Percentiles rank a stretch among this genome's conserved stretches.
Evolutionary conservation across 2,113 vertebrate genomes (phyloP).

Genomic region (Psittacula cyanocephala): DNA sequence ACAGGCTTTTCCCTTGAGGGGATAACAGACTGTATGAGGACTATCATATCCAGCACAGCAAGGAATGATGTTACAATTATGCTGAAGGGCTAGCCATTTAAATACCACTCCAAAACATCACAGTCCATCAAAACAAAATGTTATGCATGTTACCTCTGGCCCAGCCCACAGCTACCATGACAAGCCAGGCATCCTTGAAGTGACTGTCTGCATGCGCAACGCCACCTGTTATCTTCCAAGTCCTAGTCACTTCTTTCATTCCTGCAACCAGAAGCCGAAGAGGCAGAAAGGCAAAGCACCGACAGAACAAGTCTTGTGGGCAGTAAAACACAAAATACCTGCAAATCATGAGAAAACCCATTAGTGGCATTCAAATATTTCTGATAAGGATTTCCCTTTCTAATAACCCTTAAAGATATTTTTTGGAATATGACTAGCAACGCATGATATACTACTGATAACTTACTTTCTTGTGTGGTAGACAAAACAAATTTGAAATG

Average conservation of each 20-base stretch:
- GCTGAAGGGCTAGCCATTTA: neutral
- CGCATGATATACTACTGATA: neutral
- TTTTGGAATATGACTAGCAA: neutral
- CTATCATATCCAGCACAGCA: neutral
- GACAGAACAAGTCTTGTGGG: conserved; percentile 85
- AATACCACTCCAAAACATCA: conserved; percentile 10
- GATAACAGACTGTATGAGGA: neutral
- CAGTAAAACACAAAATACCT: conserved; percentile 96
- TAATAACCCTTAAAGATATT: neutral
- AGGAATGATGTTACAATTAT: neutral
- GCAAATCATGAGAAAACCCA: conserved; percentile 33
- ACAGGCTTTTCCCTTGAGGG: neutral
- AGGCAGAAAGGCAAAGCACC: conserved; percentile 79
- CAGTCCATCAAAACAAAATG: neutral
- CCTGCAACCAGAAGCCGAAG: conserved; percentile 84
- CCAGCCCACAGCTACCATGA: conserved; percentile 94
- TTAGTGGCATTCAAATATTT: neutral
- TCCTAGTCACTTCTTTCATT: conserved; percentile 96
- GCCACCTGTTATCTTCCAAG: conserved; percentile 92
- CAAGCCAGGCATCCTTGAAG: conserved; percentile 88
- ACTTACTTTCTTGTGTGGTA: neutral
- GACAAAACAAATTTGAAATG: neutral
- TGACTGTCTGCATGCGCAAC: conserved; percentile 82
- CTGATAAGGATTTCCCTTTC: neutral
- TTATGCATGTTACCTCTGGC: conserved; percentile 85